phyloP scores from a whole-genome alignment of 2,888 invertebrate species.

The Phania funesta region DNA sequence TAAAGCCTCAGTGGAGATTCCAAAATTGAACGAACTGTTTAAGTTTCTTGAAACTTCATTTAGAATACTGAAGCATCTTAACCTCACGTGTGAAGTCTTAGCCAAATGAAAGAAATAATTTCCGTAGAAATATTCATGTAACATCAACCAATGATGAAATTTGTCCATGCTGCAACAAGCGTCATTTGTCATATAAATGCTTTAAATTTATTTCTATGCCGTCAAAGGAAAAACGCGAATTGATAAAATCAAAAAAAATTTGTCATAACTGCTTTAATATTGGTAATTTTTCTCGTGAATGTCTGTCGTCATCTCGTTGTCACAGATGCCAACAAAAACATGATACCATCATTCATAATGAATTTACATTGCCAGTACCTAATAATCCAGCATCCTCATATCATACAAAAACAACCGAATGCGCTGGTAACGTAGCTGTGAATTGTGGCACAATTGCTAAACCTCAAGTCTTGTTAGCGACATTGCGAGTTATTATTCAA shows the following conservation, averaged over 20 bases:
- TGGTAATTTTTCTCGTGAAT: constrained; percentile 35
- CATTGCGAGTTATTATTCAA: too few species aligned
- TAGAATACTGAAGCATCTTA: neutral
- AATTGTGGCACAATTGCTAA: constrained; percentile 5
- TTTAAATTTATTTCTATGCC: constrained; percentile 46
- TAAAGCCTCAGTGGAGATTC: constrained; percentile 20
- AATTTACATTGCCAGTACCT: neutral
- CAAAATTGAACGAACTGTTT: constrained; percentile 2
- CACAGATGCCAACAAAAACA: constrained; percentile 10
- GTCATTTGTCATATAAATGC: constrained; percentile 44
- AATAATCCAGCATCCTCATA: too few species aligned
- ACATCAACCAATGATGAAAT: neutral
- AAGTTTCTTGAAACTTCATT: constrained; percentile 32
- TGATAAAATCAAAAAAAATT: constrained; percentile 11
- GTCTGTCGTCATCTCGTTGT: neutral
- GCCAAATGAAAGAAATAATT: neutral
- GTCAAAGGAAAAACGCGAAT: constrained; percentile 1
- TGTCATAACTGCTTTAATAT: constrained; percentile 38
- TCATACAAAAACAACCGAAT: too few species aligned
- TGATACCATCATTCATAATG: constrained; percentile 23
- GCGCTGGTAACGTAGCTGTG: neutral
- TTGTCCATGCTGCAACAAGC: constrained; percentile 41
- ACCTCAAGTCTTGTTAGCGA: constrained; percentile 28
- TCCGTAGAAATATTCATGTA: constrained; percentile 6
- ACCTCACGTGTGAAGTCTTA: neutral